Evolutionary conservation across 2,797 vertebrate species (phyloP), one percentile per base, ranked within the genome.

Genomic region (Semotilus atromaculatus): DNA sequence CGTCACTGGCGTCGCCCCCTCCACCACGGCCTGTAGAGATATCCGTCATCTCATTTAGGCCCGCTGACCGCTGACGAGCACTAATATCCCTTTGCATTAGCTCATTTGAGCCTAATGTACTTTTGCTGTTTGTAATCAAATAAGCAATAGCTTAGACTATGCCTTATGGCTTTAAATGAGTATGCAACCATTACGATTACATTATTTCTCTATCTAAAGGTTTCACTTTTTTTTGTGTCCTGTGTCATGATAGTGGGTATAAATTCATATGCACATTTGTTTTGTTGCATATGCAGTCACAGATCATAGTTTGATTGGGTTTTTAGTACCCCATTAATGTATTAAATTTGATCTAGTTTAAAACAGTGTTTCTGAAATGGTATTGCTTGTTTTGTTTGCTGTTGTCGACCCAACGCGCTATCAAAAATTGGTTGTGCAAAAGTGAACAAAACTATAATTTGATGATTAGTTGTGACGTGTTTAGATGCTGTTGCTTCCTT

Each of bases 21-120:
- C 92, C 83, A 88, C 89, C 88, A 91, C 93, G 90, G 94, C 93
- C 93, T 92, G 94, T 91, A 92, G 90, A 93, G 88, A 92, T 92
- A 94, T 95, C 91, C 88, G 94, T 95, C 92, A 92, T 96, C 93
- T 95, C 90, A 92, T 95, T 94, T 93, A 88, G 90, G 92, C 91
- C 68, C 86, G 94, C 92, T 93, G 92, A 88, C 93, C 89, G 90
- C 89, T 92, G 91, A 92, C 94, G 90, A 93, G 92, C 94, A 91
- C 89, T 92, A 86, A 86, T 89, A 85, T 75, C 90, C 66, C 85
- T 84, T 88, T 82, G 87, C 85, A 81, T 90, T 82, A 84, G 80
- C 84, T 87, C 82, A 75, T 87, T 90, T 91, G 82, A 64, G 84
- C 85, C 53, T 91, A 89, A 91, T 93, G 89, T 89, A 81, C 89